phyloP scores from a whole-genome alignment of 2,113 vertebrate species.

The Athene cunicularia region DNA sequence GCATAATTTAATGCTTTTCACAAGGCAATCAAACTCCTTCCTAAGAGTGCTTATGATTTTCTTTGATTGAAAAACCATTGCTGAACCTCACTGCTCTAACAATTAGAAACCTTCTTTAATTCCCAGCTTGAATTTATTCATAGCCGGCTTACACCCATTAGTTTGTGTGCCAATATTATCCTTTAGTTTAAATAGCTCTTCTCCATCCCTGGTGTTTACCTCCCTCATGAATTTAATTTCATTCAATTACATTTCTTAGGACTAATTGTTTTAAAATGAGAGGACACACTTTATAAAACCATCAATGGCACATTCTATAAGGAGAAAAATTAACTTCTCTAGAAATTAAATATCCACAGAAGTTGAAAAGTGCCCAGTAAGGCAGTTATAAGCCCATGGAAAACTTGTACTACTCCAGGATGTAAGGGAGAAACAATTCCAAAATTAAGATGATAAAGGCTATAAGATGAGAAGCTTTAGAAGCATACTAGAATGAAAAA shows the following conservation, averaged over 20 bases:
- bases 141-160: conserved; percentile 14
- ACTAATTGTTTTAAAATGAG: conserved; percentile 52
- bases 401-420: not conserved
- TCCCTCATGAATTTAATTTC: conserved; percentile 41
- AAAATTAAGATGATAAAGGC: not conserved
- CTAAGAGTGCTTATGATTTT: not conserved
- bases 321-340: conserved; percentile 42
- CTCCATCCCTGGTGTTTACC: conserved; percentile 21
- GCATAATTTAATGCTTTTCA: not conserved
- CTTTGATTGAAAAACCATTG: not conserved
- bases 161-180: conserved; percentile 41
- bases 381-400: not conserved
- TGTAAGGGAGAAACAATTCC: not conserved
- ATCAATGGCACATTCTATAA: conserved; percentile 9
- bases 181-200: conserved; percentile 39
- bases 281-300: conserved; percentile 17
- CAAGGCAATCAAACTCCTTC: not conserved
- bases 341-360: conserved; percentile 4
- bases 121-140: conserved; percentile 29
- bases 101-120: not conserved
- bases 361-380: not conserved
- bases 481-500: not conserved
- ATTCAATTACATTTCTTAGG: conserved; percentile 41
- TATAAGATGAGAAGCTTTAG: not conserved
- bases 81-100: not conserved